Percentiles rank a stretch among this genome's conserved stretches.
phyloP scores from a whole-genome alignment of 2,888 invertebrate species.

The Rosalia funebris region DNA sequence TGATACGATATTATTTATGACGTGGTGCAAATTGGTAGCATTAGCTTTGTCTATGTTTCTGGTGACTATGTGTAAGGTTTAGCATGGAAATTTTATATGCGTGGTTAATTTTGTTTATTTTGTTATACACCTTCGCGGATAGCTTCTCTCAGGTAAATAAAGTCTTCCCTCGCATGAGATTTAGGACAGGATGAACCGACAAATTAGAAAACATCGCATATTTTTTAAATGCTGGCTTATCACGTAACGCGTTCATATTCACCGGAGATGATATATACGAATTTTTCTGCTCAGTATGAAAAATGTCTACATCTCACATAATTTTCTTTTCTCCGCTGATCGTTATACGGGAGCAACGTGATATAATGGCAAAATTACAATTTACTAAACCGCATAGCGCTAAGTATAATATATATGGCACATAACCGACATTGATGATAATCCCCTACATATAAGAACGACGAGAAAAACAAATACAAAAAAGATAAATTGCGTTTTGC shows the following conservation, averaged over 20 bases:
- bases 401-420: conserved; percentile 39
- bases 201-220: neutral
- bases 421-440: conserved; percentile 40
- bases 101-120: no score
- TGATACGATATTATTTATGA: no score
- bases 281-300: neutral
- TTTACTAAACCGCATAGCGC: conserved; percentile 29
- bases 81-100: no score
- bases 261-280: neutral
- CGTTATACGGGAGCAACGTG: conserved; percentile 1
- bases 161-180: no score
- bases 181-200: no score
- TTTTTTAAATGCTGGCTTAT: neutral
- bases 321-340: conserved; percentile 6
- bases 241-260: conserved; percentile 1
- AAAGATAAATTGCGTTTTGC: conserved; percentile 39
- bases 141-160: no score
- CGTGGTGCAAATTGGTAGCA: no score
- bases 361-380: conserved; percentile 33
- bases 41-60: no score
- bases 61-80: no score
- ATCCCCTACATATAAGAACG: conserved; percentile 36
- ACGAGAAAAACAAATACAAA: conserved; percentile 38
- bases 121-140: no score
- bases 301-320: conserved; percentile 20